Conservation (phyloP, 2,113 vertebrate species). For the Ceyx cyanopectus region DNA sequence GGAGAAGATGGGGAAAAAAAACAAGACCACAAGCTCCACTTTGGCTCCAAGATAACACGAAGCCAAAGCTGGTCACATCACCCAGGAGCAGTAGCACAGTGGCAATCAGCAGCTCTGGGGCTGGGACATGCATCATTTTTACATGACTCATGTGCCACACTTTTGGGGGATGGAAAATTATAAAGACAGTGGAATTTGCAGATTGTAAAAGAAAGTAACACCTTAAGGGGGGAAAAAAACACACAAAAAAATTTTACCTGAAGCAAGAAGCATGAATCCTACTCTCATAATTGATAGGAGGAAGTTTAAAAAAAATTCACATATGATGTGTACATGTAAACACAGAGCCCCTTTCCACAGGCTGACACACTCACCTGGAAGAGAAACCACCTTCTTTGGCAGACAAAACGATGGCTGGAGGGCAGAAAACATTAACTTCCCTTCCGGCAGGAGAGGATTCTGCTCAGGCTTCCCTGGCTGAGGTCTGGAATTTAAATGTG, state of each 20-base stretch:
- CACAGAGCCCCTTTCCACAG: not conserved
- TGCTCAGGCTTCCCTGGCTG: not conserved
- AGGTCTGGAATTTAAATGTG: not conserved
- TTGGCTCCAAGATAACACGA: not conserved
- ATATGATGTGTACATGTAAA: not conserved
- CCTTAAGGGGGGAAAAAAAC: not conserved
- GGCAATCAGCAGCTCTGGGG: not conserved
- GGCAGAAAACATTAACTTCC: conserved; percentile 8
- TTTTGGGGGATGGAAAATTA: not conserved
- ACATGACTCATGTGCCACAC: fast-evolving
- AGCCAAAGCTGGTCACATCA: not conserved
- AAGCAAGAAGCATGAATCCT: not conserved
- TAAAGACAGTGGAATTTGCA: not conserved
- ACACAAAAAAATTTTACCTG: not conserved
- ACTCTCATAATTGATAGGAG: not conserved
- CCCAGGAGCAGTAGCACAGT: fast-evolving
- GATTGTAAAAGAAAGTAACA: not conserved
- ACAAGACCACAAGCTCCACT: not conserved
- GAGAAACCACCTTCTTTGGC: not conserved
- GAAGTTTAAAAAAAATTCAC: not conserved
- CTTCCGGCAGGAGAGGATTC: not conserved
- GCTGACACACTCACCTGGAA: not conserved
- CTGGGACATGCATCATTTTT: not conserved
- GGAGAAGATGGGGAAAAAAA: not conserved
- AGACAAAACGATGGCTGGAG: not conserved